Percentiles rank a stretch among this genome's conserved stretches.
Evolutionary conservation across 1,140 invertebrate genomes (phyloP).

Genomic region (Megalopta genalis): DNA sequence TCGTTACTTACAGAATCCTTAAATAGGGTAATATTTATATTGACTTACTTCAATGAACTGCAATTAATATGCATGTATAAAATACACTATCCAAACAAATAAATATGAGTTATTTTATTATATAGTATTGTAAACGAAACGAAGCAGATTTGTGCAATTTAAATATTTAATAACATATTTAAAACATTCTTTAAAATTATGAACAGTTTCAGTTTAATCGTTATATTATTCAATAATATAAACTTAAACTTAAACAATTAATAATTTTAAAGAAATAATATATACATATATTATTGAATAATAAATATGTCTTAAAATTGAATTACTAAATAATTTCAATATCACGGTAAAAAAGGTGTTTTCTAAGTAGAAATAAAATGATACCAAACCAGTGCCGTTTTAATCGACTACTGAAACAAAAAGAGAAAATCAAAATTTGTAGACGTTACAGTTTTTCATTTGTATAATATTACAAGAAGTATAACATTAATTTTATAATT

Average conservation of each 20-base stretch:
- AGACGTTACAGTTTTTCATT: background rate
- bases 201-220: no score
- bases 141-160: background rate
- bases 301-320: no score
- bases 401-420: constrained; percentile 36
- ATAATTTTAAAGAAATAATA: no score
- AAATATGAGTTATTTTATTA: constrained; percentile 12
- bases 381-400: constrained; percentile 13
- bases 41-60: constrained; percentile 23
- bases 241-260: no score
- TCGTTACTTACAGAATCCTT: constrained; percentile 5
- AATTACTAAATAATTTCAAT: background rate
- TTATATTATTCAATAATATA: background rate
- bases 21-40: background rate
- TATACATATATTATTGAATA: no score
- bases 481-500: constrained; percentile 8
- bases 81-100: constrained; percentile 14
- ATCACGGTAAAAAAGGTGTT: background rate
- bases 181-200: no score
- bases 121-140: constrained; percentile 23
- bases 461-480: background rate
- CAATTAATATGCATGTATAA: constrained; percentile 2
- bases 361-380: background rate
- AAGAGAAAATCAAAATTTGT: constrained; percentile 31
- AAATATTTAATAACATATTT: background rate